Percentiles rank a stretch among this genome's conserved stretches.
Conservation (phyloP, 2,113 vertebrate genomes). For the Uria lomvia region DNA sequence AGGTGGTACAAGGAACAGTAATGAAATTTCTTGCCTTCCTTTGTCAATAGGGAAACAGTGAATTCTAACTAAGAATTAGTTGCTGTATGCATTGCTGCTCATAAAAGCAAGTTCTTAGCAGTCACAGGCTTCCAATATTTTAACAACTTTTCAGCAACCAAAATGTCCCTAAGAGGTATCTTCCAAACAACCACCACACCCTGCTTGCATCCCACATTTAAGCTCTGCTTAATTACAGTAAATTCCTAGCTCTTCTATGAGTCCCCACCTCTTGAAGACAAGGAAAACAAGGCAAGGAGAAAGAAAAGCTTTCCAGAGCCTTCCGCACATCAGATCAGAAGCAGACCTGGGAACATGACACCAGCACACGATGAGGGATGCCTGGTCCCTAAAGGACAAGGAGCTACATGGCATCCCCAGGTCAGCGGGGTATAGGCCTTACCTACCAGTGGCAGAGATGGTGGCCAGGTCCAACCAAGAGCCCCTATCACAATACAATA, state of each 20-base stretch:
- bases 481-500: no score
- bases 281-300: not conserved
- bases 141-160: not conserved
- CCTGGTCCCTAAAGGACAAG: not conserved
- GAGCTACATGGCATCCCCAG: not conserved
- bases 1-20: not conserved
- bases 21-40: not conserved
- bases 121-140: not conserved
- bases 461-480: not conserved
- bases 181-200: not conserved
- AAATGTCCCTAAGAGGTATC: not conserved
- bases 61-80: not conserved
- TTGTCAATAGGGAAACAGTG: not conserved
- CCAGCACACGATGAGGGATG: accelerated
- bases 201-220: not conserved
- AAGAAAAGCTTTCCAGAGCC: not conserved
- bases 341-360: accelerated
- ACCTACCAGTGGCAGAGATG: no score
- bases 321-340: not conserved
- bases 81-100: not conserved
- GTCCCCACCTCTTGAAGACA: not conserved
- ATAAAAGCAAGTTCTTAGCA: not conserved
- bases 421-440: not conserved
- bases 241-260: not conserved
- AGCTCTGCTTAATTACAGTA: not conserved